phyloP scores from a whole-genome alignment of 53 echinoderm and acorn worm genomes.

The Holothuria leucospilota region DNA sequence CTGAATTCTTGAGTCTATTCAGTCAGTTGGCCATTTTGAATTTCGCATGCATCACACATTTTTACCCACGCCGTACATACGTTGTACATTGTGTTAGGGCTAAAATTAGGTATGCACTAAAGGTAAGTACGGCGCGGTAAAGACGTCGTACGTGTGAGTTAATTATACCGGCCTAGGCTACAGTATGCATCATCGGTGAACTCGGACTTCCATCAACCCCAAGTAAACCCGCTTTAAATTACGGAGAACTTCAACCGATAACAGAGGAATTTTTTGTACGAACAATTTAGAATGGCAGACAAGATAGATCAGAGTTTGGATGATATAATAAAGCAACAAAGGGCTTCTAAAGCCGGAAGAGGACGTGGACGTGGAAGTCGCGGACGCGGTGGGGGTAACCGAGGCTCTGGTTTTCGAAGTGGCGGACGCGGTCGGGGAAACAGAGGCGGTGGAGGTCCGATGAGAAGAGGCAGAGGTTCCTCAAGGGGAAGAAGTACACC shows the following conservation, averaged over 20 bases:
- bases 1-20: no score
- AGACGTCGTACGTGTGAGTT: not conserved
- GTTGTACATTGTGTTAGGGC: no score
- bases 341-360: conserved; percentile 23
- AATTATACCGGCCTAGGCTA: not conserved
- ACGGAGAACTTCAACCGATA: no score
- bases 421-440: conserved; percentile 32
- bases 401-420: conserved; percentile 38
- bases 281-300: conserved; percentile 24
- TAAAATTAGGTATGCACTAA: not conserved
- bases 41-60: no score
- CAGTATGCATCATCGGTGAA: conserved; percentile 1
- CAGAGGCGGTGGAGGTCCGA: conserved; percentile 68
- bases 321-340: conserved; percentile 61
- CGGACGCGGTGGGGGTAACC: conserved; percentile 49
- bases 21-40: no score
- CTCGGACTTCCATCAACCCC: no score
- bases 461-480: conserved; percentile 77
- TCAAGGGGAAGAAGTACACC: conserved; percentile 56
- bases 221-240: no score
- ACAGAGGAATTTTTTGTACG: no score
- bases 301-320: conserved; percentile 72
- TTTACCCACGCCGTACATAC: no score
- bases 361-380: conserved; percentile 60
- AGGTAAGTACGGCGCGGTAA: not conserved